Conservation (phyloP, 1,140 invertebrate genomes). For the Sminthurinus signatus region DNA sequence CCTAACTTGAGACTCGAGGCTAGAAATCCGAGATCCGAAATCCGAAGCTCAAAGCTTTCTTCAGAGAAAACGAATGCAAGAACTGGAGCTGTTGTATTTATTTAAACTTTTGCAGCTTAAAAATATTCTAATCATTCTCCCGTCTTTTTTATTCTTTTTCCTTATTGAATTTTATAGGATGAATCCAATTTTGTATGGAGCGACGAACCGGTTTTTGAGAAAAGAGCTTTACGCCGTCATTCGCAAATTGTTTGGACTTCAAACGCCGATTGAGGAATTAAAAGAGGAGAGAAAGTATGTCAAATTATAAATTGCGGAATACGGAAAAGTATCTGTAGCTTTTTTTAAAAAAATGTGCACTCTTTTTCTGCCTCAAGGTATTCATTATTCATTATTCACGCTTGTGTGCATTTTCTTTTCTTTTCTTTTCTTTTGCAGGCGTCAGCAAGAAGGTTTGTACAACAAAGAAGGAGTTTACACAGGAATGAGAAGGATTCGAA, state of each 20-base stretch:
- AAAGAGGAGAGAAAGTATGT: constrained; percentile 18
- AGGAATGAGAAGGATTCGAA: neutral
- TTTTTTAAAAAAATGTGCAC: neutral
- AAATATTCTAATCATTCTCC: too few species aligned
- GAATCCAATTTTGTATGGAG: constrained; percentile 32
- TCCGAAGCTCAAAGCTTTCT: too few species aligned
- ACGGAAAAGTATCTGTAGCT: neutral
- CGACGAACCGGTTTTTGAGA: constrained; percentile 27
- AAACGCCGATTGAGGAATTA: constrained; percentile 23
- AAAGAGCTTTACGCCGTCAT: constrained; percentile 20
- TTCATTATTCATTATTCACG: neutral
- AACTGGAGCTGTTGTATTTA: too few species aligned
- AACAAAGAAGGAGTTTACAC: constrained; percentile 24
- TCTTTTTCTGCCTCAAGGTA: neutral
- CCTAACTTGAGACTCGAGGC: too few species aligned
- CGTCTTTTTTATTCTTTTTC: too few species aligned
- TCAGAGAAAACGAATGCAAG: too few species aligned
- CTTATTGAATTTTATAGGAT: too few species aligned
- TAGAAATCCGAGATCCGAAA: too few species aligned
- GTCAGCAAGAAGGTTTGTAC: constrained; percentile 21
- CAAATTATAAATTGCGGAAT: neutral
- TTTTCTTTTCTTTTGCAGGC: constrained; percentile 4
- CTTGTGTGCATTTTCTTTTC: neutral
- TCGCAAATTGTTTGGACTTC: constrained; percentile 6
- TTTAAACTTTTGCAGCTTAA: too few species aligned